A percentile compares a stretch with the other conserved stretches of the same genome.
These are phyloP conservation scores for Melolontha melolontha DNA, from an alignment of 2,888 invertebrate species.

Conservation along the genomic window DNA sequence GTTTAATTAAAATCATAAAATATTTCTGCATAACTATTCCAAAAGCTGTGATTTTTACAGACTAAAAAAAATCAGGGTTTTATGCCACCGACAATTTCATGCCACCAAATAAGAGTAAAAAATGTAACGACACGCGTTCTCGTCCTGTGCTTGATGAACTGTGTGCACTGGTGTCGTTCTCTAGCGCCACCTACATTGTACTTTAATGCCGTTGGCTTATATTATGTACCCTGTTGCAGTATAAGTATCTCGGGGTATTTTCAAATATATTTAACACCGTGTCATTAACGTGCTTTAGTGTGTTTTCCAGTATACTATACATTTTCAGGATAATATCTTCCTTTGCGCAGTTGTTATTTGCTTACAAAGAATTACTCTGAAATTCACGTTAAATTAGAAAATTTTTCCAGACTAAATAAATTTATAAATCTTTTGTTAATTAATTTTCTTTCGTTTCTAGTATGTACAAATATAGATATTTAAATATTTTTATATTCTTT, in stretches of 20 bases:
- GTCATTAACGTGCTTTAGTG: slow-evolving; percentile 6
- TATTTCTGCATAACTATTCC: no score
- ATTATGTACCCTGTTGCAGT: background rate
- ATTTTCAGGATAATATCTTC: slow-evolving; percentile 3
- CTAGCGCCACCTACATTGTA: slow-evolving; percentile 16
- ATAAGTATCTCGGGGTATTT: slow-evolving; percentile 13
- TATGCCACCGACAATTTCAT: slow-evolving; percentile 13
- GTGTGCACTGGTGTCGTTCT: background rate
- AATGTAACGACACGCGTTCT: slow-evolving; percentile 24
- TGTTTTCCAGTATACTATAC: slow-evolving; percentile 7
- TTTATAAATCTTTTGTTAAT: no score
- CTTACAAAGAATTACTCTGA: slow-evolving; percentile 5
- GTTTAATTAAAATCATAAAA: no score
- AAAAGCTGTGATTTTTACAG: background rate
- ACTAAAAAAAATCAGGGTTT: slow-evolving; percentile 3
- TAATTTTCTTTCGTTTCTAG: no score
- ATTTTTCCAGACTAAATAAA: no score
- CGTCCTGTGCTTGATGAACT: slow-evolving; percentile 15
- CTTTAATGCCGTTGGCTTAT: slow-evolving; percentile 16
- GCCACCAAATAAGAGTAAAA: slow-evolving; percentile 15
- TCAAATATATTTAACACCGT: slow-evolving; percentile 19
- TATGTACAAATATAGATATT: no score
- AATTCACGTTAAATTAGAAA: no score
- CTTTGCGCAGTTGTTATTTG: background rate
- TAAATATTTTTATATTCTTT: no score